These are phyloP conservation scores for Pangasius larnaudii DNA, from an alignment of 2,797 vertebrate species.

Conservation along the genomic window DNA sequence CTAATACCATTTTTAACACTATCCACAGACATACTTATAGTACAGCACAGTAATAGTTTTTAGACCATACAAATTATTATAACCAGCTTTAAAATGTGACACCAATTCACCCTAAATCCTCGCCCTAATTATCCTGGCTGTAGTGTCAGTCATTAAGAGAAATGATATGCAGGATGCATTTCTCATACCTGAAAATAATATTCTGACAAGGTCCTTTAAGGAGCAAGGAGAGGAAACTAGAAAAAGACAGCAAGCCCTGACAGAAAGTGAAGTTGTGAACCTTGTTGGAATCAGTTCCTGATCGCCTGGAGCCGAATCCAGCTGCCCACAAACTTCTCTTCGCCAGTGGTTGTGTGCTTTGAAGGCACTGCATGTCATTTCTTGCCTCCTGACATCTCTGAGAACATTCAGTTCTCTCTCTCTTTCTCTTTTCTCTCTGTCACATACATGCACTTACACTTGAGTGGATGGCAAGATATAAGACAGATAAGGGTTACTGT, in stretches of 20 bases:
- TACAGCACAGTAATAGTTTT: neutral
- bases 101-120: conserved; percentile 43
- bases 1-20: neutral
- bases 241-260: conserved; percentile 75
- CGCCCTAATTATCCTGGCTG: conserved; percentile 45
- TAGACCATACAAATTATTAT: neutral
- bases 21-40: neutral
- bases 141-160: conserved; percentile 47
- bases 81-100: conserved; percentile 32
- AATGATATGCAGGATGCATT: conserved; percentile 58
- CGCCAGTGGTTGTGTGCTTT: conserved; percentile 76
- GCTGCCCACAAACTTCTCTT: conserved; percentile 71
- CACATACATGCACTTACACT: neutral
- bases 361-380: conserved; percentile 72
- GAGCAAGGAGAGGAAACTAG: conserved; percentile 63
- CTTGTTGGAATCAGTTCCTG: conserved; percentile 51
- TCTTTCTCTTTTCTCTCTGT: conserved; percentile 1
- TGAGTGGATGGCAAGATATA: conserved; percentile 57
- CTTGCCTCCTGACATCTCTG: conserved; percentile 74
- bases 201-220: conserved; percentile 59
- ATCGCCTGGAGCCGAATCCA: conserved; percentile 68
- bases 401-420: conserved; percentile 72
- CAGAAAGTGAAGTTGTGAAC: conserved; percentile 69
- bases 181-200: conserved; percentile 48
- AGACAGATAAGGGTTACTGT: conserved; percentile 50